These are phyloP conservation scores for Lasioglossum calceatum DNA, from an alignment of 2,888 invertebrate species.

Conservation along the genomic window DNA sequence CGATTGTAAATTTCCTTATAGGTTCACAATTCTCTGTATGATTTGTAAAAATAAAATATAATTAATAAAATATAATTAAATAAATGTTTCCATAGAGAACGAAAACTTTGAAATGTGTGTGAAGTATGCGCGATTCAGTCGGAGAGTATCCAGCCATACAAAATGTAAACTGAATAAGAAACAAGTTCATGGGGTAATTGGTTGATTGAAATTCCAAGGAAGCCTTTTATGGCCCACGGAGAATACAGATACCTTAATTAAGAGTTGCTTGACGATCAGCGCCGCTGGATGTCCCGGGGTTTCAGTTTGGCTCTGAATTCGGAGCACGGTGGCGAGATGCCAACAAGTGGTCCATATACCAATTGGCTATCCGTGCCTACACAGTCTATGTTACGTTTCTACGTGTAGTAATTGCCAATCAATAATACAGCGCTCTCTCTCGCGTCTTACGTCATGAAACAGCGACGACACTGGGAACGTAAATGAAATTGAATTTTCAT, in stretches of 20 bases:
- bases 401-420: conserved; percentile 82
- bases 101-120: neutral
- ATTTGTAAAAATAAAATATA: neutral
- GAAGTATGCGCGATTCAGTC: neutral
- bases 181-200: neutral
- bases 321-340: conserved; percentile 77
- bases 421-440: conserved; percentile 73
- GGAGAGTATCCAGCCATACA: too few relatives aligned
- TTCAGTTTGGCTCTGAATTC: conserved; percentile 77
- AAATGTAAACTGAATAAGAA: neutral
- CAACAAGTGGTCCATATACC: conserved; percentile 83
- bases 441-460: conserved; percentile 62
- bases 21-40: neutral
- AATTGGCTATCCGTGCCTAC: conserved; percentile 76
- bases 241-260: conserved; percentile 46
- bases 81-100: neutral
- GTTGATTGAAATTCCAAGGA: conserved; percentile 52
- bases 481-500: conserved; percentile 62
- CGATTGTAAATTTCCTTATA: neutral
- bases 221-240: conserved; percentile 39
- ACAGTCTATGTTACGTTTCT: conserved; percentile 76
- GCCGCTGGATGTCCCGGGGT: conserved; percentile 60
- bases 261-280: conserved; percentile 47
- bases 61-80: too few relatives aligned
- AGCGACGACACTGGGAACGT: conserved; percentile 70